These are phyloP conservation scores for Perizoma affinitatum DNA, from an alignment of 2,888 invertebrate genomes.

Conservation along the genomic window DNA sequence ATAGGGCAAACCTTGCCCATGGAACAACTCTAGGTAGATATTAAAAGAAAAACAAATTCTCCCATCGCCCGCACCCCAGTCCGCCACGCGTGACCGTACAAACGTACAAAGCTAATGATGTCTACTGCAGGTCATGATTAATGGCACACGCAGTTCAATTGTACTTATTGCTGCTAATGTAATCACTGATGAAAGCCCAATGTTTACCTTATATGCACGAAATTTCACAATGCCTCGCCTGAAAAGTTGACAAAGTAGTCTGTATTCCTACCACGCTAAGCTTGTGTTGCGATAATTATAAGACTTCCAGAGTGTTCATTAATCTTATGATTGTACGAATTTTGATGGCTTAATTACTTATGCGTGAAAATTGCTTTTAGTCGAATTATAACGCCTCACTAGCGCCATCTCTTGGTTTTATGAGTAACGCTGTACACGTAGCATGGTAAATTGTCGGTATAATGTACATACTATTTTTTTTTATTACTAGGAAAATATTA, in stretches of 20 bases:
- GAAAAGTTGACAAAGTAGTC: not conserved
- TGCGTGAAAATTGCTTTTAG: constrained; percentile 16
- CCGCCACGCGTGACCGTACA: constrained; percentile 38
- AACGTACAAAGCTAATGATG: constrained; percentile 40
- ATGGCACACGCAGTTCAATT: constrained; percentile 38
- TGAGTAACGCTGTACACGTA: not conserved
- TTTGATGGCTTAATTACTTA: constrained; percentile 20
- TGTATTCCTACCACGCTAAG: constrained; percentile 5
- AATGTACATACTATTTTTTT: too few species aligned
- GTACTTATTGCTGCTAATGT: constrained; percentile 36
- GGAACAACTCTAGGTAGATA: not conserved
- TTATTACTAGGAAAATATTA: too few species aligned
- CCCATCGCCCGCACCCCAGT: constrained; percentile 20
- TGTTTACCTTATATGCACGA: constrained; percentile 23
- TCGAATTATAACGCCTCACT: not conserved
- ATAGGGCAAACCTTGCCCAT: not conserved
- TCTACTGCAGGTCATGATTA: constrained; percentile 41
- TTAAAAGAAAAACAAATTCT: constrained; percentile 20
- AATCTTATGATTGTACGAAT: constrained; percentile 33
- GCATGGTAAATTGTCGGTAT: not conserved
- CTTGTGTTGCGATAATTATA: not conserved
- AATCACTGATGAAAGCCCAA: constrained; percentile 35
- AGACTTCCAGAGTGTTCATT: constrained; percentile 25
- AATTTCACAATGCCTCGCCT: constrained; percentile 5
- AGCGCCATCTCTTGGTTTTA: not conserved